Evolutionary conservation across 2,113 vertebrate species (phyloP), one percentile per base, ranked within the genome.

Genomic region (Litocranius walleri): DNA sequence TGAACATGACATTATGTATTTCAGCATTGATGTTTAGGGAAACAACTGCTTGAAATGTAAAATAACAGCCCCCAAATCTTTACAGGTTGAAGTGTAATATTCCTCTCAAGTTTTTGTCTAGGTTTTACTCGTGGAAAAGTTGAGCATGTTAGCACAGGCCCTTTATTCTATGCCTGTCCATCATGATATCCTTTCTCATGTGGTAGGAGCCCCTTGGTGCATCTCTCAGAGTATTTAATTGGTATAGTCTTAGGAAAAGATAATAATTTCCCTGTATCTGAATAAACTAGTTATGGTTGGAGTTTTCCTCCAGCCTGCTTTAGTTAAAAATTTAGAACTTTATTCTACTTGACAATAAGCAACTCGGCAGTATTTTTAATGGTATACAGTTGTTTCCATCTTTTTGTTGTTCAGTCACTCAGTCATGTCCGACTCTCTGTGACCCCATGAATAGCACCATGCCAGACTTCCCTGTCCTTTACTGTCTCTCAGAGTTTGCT

Each of bases 1-100:
- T 88, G 93, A 98, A 96, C 93, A 97, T 94, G 77, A 71, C 97
- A 77, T 97, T 98, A 81, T 13, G 71, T 17, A 59, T 97, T 97
- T 97, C 84, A 93, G 95, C 94, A 74, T 81, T 94, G 93, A 95
- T 90, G 30, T 57, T 97, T 97, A 94, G 64, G 77, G 89, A 98
- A 57, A 0, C 27, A 95, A 64, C 59, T 94, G 52, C 57, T 96
- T 54, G 67, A 97, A 98, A 98, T 97, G 67, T 95, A 50, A 95
- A 97, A 85, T 64, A 54, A 71, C 10, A 27, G 3, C 19, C 56
- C 29, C 30, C 21, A 82, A 84, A 92, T 29, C 95, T 82, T 84
- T 77, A 77, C 0, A 81, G 13, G 36, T 56, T 83, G 7, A 95
- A 87, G 52, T 40, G 62, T 92, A 90, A 84, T 64, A 36, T n/a